Evolutionary conservation across 2,797 vertebrate species (phyloP), one percentile per base, ranked within the genome.

Genomic region (Cetoscarus ocellatus): DNA sequence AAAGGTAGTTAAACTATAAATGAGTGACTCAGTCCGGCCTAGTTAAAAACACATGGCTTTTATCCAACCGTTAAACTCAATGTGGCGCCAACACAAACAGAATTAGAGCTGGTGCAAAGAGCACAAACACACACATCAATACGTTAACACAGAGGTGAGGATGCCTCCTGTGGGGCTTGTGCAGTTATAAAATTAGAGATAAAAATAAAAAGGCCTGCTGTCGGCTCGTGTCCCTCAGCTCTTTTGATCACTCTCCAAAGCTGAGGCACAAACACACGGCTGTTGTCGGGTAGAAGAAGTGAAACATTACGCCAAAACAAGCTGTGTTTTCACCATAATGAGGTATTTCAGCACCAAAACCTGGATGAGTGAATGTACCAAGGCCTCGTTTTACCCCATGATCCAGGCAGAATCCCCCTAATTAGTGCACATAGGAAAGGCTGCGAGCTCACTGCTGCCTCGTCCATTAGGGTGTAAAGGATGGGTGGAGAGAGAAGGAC

Each of bases 101-200:
- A 69, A 77, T 68, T 55, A 62, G 48, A 73, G 72, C 69, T 27
- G 76, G 82, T 83, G 65, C 76, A 48, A 63, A 69, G 73, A 57
- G 40, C 2, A 42, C 59, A 6, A 18, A 63, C n/a, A 67, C 74
- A 75, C 60, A 75, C 57, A 65, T 69, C 43, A 48, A 54, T 42
- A 73, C 34, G 58, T 1, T 52, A 13, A 62, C 43, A 74, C 70
- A 59, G 8, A 75, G 50, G 72, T 75, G 75, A 79, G 57, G 62
- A 61, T 3, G 57, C 35, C 48, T 73, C 88, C 82, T 82, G 59
- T 2, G 53, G 73, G 85, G 66, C 47, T 7, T 50, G 17, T 50
- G 12, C 36, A 43, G 80, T 73, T 77, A 78, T 76, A 83, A 79
- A 89, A 89, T 83, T 61, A 82, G 66, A 86, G 71, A 76, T 85